These are phyloP conservation scores for Poecile atricapillus DNA, from an alignment of 2,113 vertebrate species.

Conservation along the genomic window DNA sequence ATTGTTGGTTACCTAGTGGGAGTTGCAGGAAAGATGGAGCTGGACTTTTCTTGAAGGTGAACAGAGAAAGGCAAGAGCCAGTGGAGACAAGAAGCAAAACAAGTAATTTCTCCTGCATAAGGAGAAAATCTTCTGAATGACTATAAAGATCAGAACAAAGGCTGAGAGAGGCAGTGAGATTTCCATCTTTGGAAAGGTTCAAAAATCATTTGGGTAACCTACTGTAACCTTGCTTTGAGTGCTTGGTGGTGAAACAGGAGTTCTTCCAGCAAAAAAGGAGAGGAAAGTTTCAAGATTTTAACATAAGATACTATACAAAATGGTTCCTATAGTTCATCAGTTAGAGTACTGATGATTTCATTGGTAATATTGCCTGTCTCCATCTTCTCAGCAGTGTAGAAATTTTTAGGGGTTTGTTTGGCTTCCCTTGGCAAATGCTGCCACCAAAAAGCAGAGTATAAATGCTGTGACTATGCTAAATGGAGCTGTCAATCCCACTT, in stretches of 20 bases:
- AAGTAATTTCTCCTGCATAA: background rate
- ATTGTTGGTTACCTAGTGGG: background rate
- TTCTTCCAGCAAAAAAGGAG: background rate
- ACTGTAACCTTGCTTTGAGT: background rate
- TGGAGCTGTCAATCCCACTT: background rate
- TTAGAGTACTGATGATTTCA: constrained; percentile 10
- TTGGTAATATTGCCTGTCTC: background rate
- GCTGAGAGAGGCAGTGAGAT: background rate
- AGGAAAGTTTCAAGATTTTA: background rate
- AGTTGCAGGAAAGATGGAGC: background rate
- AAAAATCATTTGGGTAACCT: background rate
- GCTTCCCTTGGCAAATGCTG: constrained; percentile 5
- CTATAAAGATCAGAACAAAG: background rate
- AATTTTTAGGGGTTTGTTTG: constrained; percentile 8
- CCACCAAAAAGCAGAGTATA: background rate
- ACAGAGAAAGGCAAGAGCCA: background rate
- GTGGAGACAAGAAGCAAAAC: background rate
- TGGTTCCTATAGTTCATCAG: background rate
- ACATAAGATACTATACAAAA: background rate
- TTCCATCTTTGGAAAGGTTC: background rate
- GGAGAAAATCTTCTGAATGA: background rate
- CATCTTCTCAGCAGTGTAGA: background rate
- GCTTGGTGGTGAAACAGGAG: background rate
- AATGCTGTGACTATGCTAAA: background rate
- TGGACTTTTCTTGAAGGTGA: background rate